Base-by-base conservation (phyloP, 2,797 vertebrate species). In the Melanotaenia nigrans region DNA sequence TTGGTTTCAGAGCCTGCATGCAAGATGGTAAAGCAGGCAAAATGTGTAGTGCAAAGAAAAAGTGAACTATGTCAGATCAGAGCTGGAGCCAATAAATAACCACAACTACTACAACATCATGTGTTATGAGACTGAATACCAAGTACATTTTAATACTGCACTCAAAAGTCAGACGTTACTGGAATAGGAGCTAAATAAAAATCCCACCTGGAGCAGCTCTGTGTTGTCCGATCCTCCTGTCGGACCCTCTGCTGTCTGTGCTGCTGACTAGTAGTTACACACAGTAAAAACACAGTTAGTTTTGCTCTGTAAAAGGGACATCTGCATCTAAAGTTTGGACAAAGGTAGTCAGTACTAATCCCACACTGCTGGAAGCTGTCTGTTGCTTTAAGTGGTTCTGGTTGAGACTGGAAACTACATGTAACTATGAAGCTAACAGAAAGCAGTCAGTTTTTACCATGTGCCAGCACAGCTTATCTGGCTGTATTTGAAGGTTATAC, bases 141-240 rank as follows among this genome's bases (percentile, higher is more conserved):
- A 42, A 16, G 1, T 1, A 18, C 47, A 22, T 49, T 22, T 22
- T n/a, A 11, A 49, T 49, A 11, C 10, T 49, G 47, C 47, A 49
- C 9, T 49, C 9, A n/a, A 47, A 38, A 47, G 45, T 47, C 18
- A n/a, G 45, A 22, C 10, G 4, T 54, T 54, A 13, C 22, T 30
- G 25, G 35, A 5, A 22, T 13, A 30, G 0, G 28, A 25, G 25
- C 2, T 1, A 2, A 36, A 24, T 8, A 24, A 2, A 12, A 60
- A 33, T 28, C 78, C 24, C 86, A 98, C 97, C 96, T 95, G 95
- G 51, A 95, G 93, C 53, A 96, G 88, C 47, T 96, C 95, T 57
- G 79, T 82, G 82, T 93, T 84, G 64, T 95, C 95, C 62, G 94
- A 78, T 71, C 87, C 91, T 82, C 71, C 89, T 53, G 83, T 68